Evolutionary conservation across 2,888 invertebrate genomes (phyloP), one percentile per base, ranked within the genome.

Genomic region (Brachyopa scutellaris): DNA sequence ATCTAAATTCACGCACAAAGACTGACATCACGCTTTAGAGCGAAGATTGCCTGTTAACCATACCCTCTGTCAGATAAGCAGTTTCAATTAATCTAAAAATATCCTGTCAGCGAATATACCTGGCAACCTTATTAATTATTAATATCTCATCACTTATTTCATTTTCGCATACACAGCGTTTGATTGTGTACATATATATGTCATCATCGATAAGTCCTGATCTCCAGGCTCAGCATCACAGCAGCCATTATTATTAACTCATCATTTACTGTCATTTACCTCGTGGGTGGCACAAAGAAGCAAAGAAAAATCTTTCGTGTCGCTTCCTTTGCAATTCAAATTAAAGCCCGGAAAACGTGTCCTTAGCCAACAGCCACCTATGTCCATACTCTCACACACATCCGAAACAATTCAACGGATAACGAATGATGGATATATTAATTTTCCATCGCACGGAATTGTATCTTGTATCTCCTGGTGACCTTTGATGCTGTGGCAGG

Each of bases 341-440:
- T 66, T 38, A 57, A 64, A 47, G 23, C 29, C 26, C 29, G 15
- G 13, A 7, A 13, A 13, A 29, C 13, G 33, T 40, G 21, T 33
- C 23, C 61, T 31, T 45, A 31, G 45, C 9, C 8, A 19, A 61
- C 8, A 15, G 13, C 8, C 45, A 33, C 15, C 9, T 15, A 17
- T 19, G 8, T 3, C 7, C 21, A 8, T 21, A 2, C 49, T 11
- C 29, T 7, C 38, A 21, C 13, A 3, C 1, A 17, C 11, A 9
- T 21, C 26, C 4, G 9, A 29, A 38, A 53, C 53, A 33, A 45
- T 47, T 57, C 45, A 26, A 8, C 38, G 73, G 66, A 64, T 74
- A 66, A 74, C 23, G 26, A 26, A 55, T 66, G 73, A 74, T 74
- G 73, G 64, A 74, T 57, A 66, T 40, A 66, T 74, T 74, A 64